A percentile compares a stretch with the other conserved stretches of the same genome.
These are phyloP conservation scores for Stigmatopora nigra DNA, from an alignment of 2,113 vertebrate genomes.

Conservation along the genomic window DNA sequence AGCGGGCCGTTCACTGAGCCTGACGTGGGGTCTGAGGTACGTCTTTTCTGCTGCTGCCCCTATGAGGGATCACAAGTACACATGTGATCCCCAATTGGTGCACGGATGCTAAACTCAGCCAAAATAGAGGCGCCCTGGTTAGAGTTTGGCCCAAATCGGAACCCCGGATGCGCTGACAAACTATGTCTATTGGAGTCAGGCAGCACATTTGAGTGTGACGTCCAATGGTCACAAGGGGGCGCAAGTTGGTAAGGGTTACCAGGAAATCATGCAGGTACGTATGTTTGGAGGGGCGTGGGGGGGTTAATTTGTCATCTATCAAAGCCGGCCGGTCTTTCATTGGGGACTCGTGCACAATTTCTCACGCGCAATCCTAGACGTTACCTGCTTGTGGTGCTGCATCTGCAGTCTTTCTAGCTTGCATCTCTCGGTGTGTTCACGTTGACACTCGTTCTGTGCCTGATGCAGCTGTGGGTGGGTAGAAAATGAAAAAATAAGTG, in stretches of 20 bases:
- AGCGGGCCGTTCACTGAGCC: slow-evolving; percentile 67
- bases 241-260: slow-evolving; percentile 16
- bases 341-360: neutral
- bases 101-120: slow-evolving; percentile 31
- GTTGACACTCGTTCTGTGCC: slow-evolving; percentile 84
- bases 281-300: neutral
- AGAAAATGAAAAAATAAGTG: too few species aligned
- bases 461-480: slow-evolving; percentile 74
- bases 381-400: slow-evolving; percentile 92
- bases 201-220: slow-evolving; percentile 15
- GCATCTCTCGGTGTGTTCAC: slow-evolving; percentile 82
- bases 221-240: slow-evolving; percentile 50
- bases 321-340: slow-evolving; percentile 6
- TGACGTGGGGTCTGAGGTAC: slow-evolving; percentile 75
- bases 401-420: slow-evolving; percentile 86
- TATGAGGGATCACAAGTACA: slow-evolving; percentile 63
- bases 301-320: neutral
- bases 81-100: slow-evolving; percentile 59
- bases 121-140: slow-evolving; percentile 14
- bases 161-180: slow-evolving; percentile 32
- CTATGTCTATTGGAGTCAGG: slow-evolving; percentile 34
- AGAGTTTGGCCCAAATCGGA: slow-evolving; percentile 27
- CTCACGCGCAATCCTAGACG: slow-evolving; percentile 8
- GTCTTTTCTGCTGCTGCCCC: slow-evolving; percentile 76
- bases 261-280: neutral